phyloP scores from a whole-genome alignment of 2,113 vertebrate species.

The Pipra filicauda region DNA sequence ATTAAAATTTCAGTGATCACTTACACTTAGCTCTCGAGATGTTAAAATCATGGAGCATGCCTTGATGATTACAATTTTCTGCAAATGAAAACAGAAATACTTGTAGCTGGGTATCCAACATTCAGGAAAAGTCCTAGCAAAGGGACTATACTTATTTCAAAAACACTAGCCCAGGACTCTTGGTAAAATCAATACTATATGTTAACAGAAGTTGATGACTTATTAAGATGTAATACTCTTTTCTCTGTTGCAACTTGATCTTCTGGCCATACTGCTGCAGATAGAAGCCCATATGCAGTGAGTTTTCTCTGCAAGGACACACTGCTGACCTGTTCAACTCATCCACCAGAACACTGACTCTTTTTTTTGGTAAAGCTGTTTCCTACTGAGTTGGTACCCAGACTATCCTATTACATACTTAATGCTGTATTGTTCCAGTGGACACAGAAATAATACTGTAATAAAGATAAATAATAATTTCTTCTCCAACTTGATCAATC shows the following conservation, averaged over 20 bases:
- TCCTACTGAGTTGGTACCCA: background rate
- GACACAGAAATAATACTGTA: background rate
- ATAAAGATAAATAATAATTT: background rate
- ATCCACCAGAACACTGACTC: background rate
- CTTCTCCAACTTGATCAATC: rapidly evolving
- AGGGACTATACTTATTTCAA: background rate
- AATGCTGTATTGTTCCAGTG: background rate
- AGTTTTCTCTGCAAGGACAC: background rate
- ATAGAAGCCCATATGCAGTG: background rate
- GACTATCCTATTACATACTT: background rate
- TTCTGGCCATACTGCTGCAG: background rate
- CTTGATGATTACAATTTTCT: background rate
- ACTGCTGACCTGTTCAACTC: background rate
- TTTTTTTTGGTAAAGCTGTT: background rate
- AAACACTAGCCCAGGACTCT: background rate
- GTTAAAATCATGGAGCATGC: background rate
- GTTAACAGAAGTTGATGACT: background rate
- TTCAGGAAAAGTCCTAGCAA: background rate
- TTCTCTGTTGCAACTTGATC: background rate
- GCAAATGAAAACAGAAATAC: background rate
- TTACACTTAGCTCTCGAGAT: background rate
- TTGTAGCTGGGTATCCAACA: background rate
- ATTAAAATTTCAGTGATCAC: background rate
- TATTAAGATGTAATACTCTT: background rate
- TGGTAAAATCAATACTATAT: background rate